Evolutionary conservation across 2,888 invertebrate genomes (phyloP).

Genomic region (Torymus tubicola): DNA sequence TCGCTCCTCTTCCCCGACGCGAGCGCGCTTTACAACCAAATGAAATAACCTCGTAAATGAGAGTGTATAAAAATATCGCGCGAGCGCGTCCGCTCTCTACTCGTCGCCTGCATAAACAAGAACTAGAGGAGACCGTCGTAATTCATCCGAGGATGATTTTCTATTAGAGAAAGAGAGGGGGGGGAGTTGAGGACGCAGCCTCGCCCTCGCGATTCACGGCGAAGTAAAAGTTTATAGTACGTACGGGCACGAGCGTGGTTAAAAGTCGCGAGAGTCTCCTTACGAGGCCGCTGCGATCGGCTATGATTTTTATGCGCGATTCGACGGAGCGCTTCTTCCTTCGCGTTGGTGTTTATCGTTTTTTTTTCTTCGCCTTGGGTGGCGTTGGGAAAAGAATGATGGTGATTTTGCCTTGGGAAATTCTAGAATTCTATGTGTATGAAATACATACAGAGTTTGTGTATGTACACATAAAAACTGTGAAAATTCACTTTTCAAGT

Average conservation of each 20-base stretch:
- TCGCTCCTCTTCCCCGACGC: background rate
- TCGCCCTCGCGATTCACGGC: conserved; percentile 31
- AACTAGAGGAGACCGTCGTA: background rate
- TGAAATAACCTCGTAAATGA: conserved; percentile 51
- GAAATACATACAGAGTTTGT: no score
- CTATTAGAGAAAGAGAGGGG: conserved; percentile 25
- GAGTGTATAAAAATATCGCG: conserved; percentile 38
- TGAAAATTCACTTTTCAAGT: no score
- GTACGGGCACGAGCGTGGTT: background rate
- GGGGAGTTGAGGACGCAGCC: background rate
- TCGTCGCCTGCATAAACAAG: conserved; percentile 17
- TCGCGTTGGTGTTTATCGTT: no score
- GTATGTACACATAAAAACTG: no score
- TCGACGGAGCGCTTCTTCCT: no score
- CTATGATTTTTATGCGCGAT: conserved; percentile 41
- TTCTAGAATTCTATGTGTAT: background rate
- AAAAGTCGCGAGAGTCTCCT: conserved; percentile 1
- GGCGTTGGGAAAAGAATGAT: background rate
- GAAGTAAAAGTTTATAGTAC: conserved; percentile 46
- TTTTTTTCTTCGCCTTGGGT: background rate
- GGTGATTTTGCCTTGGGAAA: background rate
- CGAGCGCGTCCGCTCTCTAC: no score
- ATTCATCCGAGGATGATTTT: conserved; percentile 39
- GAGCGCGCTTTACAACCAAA: conserved; percentile 24
- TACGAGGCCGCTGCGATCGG: conserved; percentile 10